Base-by-base conservation (phyloP, 2,113 vertebrate genomes). In the Acrocephalus arundinaceus region DNA sequence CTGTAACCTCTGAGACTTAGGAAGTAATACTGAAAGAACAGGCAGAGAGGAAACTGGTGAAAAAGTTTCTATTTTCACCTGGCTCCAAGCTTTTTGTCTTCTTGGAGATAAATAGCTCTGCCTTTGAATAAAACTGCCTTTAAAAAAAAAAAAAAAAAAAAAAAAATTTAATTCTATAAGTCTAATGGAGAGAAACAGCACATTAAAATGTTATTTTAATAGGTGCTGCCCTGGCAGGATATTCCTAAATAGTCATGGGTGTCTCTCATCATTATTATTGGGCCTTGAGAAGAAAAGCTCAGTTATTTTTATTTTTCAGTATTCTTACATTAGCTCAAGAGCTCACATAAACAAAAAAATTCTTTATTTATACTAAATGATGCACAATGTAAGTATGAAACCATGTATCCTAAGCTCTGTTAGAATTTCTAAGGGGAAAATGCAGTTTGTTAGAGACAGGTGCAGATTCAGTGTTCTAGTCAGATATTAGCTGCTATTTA, bases 51-150 rank as follows among this genome's bases (percentile, higher is more conserved):
- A 96, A 96, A 96, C 4, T 54, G 61, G 83, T 33, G 57, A 43
- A 85, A 59, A 92, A 45, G 16, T 62, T 86, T 14, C 28, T 93
- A 70, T 88, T 97, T 89, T 97, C 62, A 66, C 74, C 72, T 91
- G 39, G 20, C 79, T 71, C 67, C 46, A 92, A 61, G 33, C 2
- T 28, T 20, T 89, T 95, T 85, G 25, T 83, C 72, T 87, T 35
- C 33, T 95, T 92, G 74, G 45, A 91, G 65, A 67, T 57, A 76
- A 97, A 91, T 75, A 75, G 51, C 27, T 92, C 19, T 51, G 67
- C 59, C 63, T 68, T n/a, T 1, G 15, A 87, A 89, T 16, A 90
- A 89, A 95, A 92, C 24, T 55, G 17, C 1, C 15, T 91, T 90
- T 45, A 10, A 22, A 7, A 6, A 37, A 54, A 70, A 51, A 49